phyloP scores from a whole-genome alignment of 2,113 vertebrate species.

The Seriola dumerili region DNA sequence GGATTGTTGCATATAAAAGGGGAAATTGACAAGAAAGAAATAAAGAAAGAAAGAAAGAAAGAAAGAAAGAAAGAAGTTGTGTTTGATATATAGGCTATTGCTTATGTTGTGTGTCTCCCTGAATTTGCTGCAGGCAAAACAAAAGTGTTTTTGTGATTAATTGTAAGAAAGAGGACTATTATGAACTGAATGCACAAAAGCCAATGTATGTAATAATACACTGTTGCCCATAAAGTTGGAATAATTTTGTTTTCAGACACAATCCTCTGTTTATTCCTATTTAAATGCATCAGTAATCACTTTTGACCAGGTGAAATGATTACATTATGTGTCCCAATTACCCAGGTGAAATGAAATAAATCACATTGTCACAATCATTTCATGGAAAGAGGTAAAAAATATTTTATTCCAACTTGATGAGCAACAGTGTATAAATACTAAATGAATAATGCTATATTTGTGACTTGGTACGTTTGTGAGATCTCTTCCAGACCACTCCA shows the following conservation, averaged over 20 bases:
- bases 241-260: too few relatives aligned
- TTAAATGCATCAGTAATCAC: too few relatives aligned
- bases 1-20: conserved; percentile 8
- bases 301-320: too few relatives aligned
- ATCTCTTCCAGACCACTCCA: not conserved
- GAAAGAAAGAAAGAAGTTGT: conserved; percentile 66
- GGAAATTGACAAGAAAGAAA: conserved; percentile 36
- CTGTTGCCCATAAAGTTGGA: too few relatives aligned
- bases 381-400: too few relatives aligned
- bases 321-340: too few relatives aligned
- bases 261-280: too few relatives aligned
- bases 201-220: conserved; percentile 82
- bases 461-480: not conserved
- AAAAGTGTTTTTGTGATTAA: conserved; percentile 95
- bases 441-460: too few relatives aligned
- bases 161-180: conserved; percentile 95
- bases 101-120: conserved; percentile 88
- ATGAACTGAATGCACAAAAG: conserved; percentile 89
- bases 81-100: conserved; percentile 91
- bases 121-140: conserved; percentile 90
- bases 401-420: too few relatives aligned
- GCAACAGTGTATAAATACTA: too few relatives aligned
- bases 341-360: too few relatives aligned
- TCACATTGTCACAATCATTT: too few relatives aligned
- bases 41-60: conserved; percentile 68